Base-by-base conservation (phyloP, 64 coral and sea anemone species). In the Acropora tenuis region DNA sequence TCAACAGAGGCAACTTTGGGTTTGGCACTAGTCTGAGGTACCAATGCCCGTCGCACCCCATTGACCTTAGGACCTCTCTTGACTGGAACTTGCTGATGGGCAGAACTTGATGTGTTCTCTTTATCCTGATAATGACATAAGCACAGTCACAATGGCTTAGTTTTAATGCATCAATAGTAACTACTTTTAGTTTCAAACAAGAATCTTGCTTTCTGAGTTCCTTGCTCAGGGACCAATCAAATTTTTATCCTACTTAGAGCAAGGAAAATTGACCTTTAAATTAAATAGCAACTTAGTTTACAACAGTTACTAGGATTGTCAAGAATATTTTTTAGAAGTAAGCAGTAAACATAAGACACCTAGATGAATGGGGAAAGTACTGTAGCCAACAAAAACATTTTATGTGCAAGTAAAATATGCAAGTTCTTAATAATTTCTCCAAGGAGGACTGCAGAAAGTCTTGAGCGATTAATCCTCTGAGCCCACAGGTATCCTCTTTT, bases 31-130 rank as follows among this genome's bases (percentile, higher is more conserved):
- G 67, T 65, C 19, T 75, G 92, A 8, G 79, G 92, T 20, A 94
- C 84, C 47, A 97, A 69, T 40, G 92, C 50, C 11, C 95, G 77
- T 1, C 95, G 88, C 55, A 97, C 95, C 13, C 95, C 95, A 94
- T 97, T 97, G 50, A 97, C 93, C 50, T 91, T 97, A 18, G 95
- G 95, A 65, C 95, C 95, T 84, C 87, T 76, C 53, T 80, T 92
- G 0, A 73, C 42, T 78, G 88, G 69, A 2, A 85, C 47, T 3
- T 94, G 57, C 9, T 97, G 80, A 58, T 87, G 47, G 10, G 55
- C 12, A 1, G 83, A 48, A 18, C 41, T 79, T 20, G 79, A 55
- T 55, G 10, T 63, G 55, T 90, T 94, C 8, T 90, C 79, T 16
- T 90, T 94, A 78, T 94, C 87, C 92, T 94, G 48, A 4, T 7